A percentile compares a stretch with the other conserved stretches of the same genome.
Conservation (phyloP, 2,113 vertebrate species). For the Corythoichthys haematopterus region DNA sequence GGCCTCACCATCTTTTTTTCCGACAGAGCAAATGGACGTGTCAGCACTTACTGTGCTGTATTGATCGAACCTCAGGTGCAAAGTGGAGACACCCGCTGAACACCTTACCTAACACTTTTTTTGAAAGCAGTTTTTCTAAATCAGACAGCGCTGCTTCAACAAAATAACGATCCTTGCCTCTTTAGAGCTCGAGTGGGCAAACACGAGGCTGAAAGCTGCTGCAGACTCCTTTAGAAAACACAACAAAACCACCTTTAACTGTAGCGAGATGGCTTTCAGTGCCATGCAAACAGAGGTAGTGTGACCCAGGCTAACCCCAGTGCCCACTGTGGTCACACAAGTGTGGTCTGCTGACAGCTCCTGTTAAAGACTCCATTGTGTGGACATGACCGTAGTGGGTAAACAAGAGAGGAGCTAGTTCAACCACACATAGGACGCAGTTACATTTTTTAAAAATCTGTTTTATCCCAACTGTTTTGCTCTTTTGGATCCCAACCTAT, state of each 20-base stretch:
- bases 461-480: constrained; percentile 57
- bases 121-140: constrained; percentile 24
- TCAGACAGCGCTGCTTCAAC: constrained; percentile 5
- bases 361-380: constrained; percentile 76
- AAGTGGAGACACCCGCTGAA: constrained; percentile 55
- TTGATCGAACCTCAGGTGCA: constrained; percentile 76
- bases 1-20: constrained; percentile 29
- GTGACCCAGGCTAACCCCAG: constrained; percentile 61
- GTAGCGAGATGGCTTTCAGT: constrained; percentile 68
- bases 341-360: constrained; percentile 78
- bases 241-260: constrained; percentile 65
- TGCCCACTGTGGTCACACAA: constrained; percentile 56
- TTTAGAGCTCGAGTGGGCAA: constrained; percentile 53
- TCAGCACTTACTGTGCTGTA: constrained; percentile 69
- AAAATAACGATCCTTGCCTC: constrained; percentile 18
- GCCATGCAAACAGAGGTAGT: constrained; percentile 69
- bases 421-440: constrained; percentile 55
- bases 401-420: constrained; percentile 65
- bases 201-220: constrained; percentile 58
- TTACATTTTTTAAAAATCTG: constrained; percentile 38
- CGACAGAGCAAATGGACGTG: constrained; percentile 64
- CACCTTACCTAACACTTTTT: constrained; percentile 49
- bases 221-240: constrained; percentile 50
- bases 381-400: constrained; percentile 54
- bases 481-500: constrained; percentile 34